phyloP scores from a whole-genome alignment of 1,140 invertebrate genomes.

The Drosophila persimilis region DNA sequence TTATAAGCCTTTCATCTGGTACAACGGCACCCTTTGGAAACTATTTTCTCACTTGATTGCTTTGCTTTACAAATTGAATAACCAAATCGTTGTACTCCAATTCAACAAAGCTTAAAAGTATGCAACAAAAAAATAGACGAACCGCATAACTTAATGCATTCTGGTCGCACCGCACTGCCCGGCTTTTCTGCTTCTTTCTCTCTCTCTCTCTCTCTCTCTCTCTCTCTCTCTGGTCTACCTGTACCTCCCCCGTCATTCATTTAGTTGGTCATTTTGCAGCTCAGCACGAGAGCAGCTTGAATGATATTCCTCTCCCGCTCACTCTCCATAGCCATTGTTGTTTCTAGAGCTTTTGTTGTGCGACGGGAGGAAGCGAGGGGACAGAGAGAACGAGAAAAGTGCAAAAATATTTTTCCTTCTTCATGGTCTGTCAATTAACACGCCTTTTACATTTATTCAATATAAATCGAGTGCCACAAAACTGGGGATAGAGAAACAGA shows the following conservation, averaged over 20 bases:
- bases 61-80: conserved; percentile 11
- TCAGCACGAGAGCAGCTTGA: conserved; percentile 25
- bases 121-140: background rate
- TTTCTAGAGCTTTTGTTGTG: conserved; percentile 8
- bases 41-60: conserved; percentile 2
- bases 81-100: conserved; percentile 9
- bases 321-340: conserved; percentile 5
- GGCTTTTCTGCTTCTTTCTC: conserved; percentile 15
- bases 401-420: conserved; percentile 73
- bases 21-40: too few species aligned
- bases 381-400: conserved; percentile 44
- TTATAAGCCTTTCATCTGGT: too few species aligned
- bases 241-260: conserved; percentile 10
- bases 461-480: conserved; percentile 65
- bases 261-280: conserved; percentile 55
- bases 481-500: background rate
- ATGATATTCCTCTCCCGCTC: conserved; percentile 9
- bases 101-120: conserved; percentile 12
- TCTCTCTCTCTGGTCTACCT: conserved; percentile 1
- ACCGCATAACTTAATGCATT: too few species aligned
- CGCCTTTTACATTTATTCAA: conserved; percentile 81
- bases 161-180: too few species aligned
- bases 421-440: conserved; percentile 81
- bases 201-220: conserved; percentile 11
- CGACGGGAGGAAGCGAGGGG: background rate